Evolutionary conservation across 2,888 invertebrate genomes (phyloP), one percentile per base, ranked within the genome.

Genomic region (Drosophila prolongata): DNA sequence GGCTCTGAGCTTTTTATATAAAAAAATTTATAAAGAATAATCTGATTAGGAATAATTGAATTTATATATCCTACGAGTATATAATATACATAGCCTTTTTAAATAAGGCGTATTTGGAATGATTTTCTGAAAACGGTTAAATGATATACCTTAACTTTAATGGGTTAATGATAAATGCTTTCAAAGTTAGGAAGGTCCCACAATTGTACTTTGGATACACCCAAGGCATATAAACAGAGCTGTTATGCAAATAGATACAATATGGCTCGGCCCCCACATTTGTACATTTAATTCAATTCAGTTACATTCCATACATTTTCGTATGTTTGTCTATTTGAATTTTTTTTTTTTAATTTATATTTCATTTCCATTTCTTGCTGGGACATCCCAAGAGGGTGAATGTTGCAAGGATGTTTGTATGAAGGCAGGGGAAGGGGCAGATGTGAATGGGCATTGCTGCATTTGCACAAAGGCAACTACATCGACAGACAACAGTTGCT

Each of bases 211-310:
- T 30, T 9, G 8, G 30, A 30, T 30, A 8, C 30, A 30, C 30
- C 30, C 30, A 30, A 30, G 30, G 30, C 10, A 47, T 14, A 47
- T 46, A 16, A 9, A 19, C 44, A 19, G 19, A 35, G 35, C 8
- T 30, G 34, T 42, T 55, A 49, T 65, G 27, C 54, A 49, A 35
- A 27, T 43, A 38, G n/a, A 34, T 9, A 10, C 9, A 6, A 3
- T 30, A 14, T 46, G 35, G 40, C 16, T 50, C 14, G 49, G 49
- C 16, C 16, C 34, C 42, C 9, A 19, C 64, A 42, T 42, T 62
- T 62, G 55, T 62, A 53, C 79, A 87, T 79, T 79, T 77, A 62
- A 77, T 79, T 85, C 79, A 81, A 87, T 87, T 87, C 79, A 77
- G 77, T 84, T 84, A 85, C 82, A 87, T 47, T 30, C 46, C 46